These are phyloP conservation scores for Bos javanicus DNA, from an alignment of 2,113 vertebrate genomes.

Conservation along the genomic window DNA sequence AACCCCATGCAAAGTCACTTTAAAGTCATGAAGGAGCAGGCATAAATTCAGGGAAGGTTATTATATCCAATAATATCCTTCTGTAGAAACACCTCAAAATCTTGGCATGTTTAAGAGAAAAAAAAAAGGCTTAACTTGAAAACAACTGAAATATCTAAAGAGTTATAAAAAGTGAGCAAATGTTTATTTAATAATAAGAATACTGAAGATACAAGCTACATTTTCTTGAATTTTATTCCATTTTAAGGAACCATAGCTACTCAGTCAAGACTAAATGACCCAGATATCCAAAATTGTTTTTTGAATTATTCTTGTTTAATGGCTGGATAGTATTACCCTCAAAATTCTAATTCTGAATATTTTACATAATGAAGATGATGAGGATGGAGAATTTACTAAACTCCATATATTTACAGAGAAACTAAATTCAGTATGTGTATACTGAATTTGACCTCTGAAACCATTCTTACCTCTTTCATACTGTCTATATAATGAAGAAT, in stretches of 20 bases:
- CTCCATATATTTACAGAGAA: not conserved
- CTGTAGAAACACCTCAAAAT: not conserved
- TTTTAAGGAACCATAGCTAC: not conserved
- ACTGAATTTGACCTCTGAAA: not conserved
- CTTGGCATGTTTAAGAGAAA: not conserved
- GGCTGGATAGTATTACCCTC: not conserved
- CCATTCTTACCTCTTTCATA: not conserved
- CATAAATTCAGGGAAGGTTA: not conserved
- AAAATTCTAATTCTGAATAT: conserved; percentile 21
- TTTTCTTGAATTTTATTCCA: not conserved
- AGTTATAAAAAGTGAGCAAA: not conserved
- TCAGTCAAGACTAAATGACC: not conserved
- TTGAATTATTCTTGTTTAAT: not conserved
- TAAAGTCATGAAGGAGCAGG: not conserved
- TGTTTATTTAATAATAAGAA: not conserved
- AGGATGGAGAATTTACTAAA: not conserved
- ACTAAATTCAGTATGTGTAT: not conserved
- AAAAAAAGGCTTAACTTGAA: not conserved
- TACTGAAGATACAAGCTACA: not conserved
- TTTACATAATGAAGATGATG: not conserved
- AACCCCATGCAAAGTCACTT: not conserved
- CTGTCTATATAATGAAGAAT: not conserved
- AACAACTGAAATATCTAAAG: not conserved
- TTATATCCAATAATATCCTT: not conserved
- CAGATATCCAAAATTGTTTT: not conserved